Base-by-base conservation (phyloP, 2,888 invertebrate genomes). In the Athalia cordata region DNA sequence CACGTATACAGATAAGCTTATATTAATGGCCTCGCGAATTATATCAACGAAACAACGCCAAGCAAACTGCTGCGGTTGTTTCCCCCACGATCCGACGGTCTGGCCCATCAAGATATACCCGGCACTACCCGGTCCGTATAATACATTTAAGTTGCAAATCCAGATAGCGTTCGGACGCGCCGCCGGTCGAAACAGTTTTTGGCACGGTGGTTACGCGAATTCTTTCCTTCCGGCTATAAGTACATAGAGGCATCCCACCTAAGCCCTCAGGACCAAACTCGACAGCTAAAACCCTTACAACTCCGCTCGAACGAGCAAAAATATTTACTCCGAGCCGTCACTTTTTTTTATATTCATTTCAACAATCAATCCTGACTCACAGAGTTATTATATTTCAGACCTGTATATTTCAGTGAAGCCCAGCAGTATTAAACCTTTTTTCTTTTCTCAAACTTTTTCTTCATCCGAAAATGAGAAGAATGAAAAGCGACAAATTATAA, bases 11-110 rank as follows among this genome's bases (percentile, higher is more conserved):
- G 77, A 78, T 78, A 78, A 78, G 78, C 61, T 72, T 74, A 49
- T 78, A 78, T 78, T 78, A 78, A 78, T 78, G 78, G 78, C 74
- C 62, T 43, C 29, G 78, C 78, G 72, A 78, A 78, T 78, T 78
- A 78, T 72, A 72, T 64, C 70, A 65, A 65, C 78, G 72, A 78
- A 78, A 78, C 78, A 78, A 78, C 74, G 64, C 75, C 49, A 64
- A 75, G 72, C 72, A 74, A 74, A 78, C 72, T 74, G 57, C 61
- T 72, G 75, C 29, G 75, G 75, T 75, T 75, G 75, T 75, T 75
- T 64, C 29, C 72, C 61, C 11, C 5, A 43, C 67, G 29, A 47
- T 43, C 62, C 62, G 75, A 47, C 29, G 64, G n/a, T 29, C 49
- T 50, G 62, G 62, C 49, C 75, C 29, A 75, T 75, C 75, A 64